Percentiles rank a stretch among this genome's conserved stretches.
Conservation (phyloP, 2,888 invertebrate genomes). For the Meiosimyza decipiens region DNA sequence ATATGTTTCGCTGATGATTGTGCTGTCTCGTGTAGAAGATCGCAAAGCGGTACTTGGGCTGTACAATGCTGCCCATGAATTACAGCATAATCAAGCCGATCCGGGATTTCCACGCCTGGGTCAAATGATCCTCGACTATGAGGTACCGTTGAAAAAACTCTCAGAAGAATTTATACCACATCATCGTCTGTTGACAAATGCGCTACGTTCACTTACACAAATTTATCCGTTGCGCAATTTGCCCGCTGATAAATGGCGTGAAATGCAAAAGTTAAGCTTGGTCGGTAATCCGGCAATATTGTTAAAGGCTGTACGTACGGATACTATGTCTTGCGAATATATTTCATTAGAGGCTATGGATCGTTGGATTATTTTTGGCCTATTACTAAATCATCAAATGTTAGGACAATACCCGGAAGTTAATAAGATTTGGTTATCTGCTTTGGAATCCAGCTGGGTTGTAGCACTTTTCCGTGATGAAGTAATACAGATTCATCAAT, state of each 20-base stretch:
- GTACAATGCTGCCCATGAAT: slow-evolving; percentile 97
- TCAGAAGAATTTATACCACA: slow-evolving; percentile 98
- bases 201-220: slow-evolving; percentile 86
- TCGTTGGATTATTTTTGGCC: slow-evolving; percentile 96
- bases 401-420: slow-evolving; percentile 84
- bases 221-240: slow-evolving; percentile 91
- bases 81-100: slow-evolving; percentile 91
- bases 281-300: slow-evolving; percentile 95
- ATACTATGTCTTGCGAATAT: slow-evolving; percentile 98
- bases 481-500: slow-evolving; percentile 94
- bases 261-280: slow-evolving; percentile 91
- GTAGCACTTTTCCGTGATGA: slow-evolving; percentile 96
- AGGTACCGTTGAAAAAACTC: slow-evolving; percentile 92
- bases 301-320: slow-evolving; percentile 92
- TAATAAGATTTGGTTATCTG: slow-evolving; percentile 90
- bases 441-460: slow-evolving; percentile 94
- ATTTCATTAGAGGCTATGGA: slow-evolving; percentile 95
- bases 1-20: slow-evolving; percentile 95
- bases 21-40: slow-evolving; percentile 97
- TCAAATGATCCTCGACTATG: slow-evolving; percentile 98
- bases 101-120: slow-evolving; percentile 94
- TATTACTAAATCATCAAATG: slow-evolving; percentile 89
- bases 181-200: slow-evolving; percentile 84
- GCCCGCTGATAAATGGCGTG: slow-evolving; percentile 93
- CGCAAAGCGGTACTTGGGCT: slow-evolving; percentile 96